Base-by-base conservation (phyloP, 2,888 invertebrate genomes). In the Chymomyza fuscimana region DNA sequence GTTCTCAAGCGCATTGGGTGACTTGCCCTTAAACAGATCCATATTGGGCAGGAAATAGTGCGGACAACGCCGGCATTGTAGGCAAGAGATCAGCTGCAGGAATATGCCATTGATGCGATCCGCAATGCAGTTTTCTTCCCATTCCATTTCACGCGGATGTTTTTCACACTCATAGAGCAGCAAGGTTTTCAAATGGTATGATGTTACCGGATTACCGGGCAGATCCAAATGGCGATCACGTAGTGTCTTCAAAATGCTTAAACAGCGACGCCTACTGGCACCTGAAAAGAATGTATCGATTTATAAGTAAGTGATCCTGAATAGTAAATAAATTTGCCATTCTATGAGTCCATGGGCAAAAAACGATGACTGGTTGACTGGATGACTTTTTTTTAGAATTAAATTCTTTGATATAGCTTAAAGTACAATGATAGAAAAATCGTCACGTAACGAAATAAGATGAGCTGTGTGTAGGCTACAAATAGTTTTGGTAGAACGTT, bases 111-210 rank as follows among this genome's bases (percentile, higher is more conserved):
- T 97, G 88, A 98, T 96, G 65, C 98, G 94, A 92, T 98, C 98
- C 0, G 97, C 98, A 78, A 98, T 94, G 79, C 96, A 96, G 5
- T 95, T 94, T 91, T 98, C 98, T 92, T 97, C 97, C 98, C 98
- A 98, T 90, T 98, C 98, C 87, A 95, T 94, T 91, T 98, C 98
- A 71, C 97, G 93, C 1, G 97, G 97, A 92, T 98, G 98, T 91
- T 98, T 98, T 93, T 98, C 98, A 92, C 98, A 98, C 92, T 98
- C 98, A 93, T 97, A 98, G 76, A 98, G 92, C 67, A 99, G 93
- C 68, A 99, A 93, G 7, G 98, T 98, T 92, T 96, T 96, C 94
- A 96, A 94, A 92, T 98, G 97, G 91, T 98, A 98, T 88, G 96
- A 95, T 22, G 96, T 96, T 71, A 98, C 97, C 0, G 98, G 98